A percentile compares a stretch with the other conserved stretches of the same genome.
phyloP scores from a whole-genome alignment of 2,888 invertebrate species.

The Melikaiella ostensackeni region DNA sequence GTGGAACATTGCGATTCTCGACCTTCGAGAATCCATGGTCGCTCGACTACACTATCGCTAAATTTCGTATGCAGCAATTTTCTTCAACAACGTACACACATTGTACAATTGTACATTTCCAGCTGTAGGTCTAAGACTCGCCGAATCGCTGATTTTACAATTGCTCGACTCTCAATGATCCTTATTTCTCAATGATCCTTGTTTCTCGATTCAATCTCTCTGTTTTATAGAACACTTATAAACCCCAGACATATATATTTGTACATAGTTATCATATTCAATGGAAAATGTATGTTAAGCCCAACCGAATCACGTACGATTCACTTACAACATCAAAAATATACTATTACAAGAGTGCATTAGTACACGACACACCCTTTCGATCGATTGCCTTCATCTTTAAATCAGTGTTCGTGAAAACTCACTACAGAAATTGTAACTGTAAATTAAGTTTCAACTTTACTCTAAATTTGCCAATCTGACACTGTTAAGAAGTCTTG shows the following conservation, averaged over 20 bases:
- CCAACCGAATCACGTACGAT: conserved; percentile 70
- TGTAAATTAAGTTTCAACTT: no score
- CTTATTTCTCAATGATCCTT: conserved; percentile 39
- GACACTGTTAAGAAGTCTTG: no score
- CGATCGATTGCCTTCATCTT: conserved; percentile 56
- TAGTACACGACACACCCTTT: conserved; percentile 67
- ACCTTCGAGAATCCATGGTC: conserved; percentile 3
- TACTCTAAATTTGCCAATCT: no score
- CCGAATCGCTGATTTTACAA: conserved; percentile 50
- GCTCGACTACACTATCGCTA: background rate
- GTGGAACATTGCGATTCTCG: conserved; percentile 21
- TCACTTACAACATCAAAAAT: conserved; percentile 76
- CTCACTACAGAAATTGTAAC: background rate
- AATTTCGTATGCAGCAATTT: background rate
- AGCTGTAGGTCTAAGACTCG: conserved; percentile 51
- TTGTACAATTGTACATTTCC: conserved; percentile 51
- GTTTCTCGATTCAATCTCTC: conserved; percentile 53
- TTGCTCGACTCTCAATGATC: conserved; percentile 42
- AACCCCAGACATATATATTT: conserved; percentile 71
- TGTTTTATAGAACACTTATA: conserved; percentile 69
- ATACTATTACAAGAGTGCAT: conserved; percentile 75
- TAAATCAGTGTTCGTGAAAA: background rate
- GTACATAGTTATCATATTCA: conserved; percentile 73
- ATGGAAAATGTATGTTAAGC: conserved; percentile 69
- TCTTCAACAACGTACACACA: conserved; percentile 53